Conservation (phyloP, 1,140 invertebrate species). For the Nephotettix cincticeps region DNA sequence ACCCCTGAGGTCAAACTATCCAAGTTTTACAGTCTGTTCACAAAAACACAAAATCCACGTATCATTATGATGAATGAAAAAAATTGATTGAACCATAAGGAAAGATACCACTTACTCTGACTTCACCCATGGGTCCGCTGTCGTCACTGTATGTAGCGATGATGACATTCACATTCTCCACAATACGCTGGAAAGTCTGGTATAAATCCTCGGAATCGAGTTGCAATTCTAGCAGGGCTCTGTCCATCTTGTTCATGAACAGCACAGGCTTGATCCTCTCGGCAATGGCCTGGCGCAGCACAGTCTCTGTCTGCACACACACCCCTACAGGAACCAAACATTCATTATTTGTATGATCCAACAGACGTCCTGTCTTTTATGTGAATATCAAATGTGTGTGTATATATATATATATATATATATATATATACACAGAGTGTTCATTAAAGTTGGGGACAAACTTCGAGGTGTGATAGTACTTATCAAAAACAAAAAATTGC, state of each 20-base stretch:
- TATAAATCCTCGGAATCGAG: slow-evolving; percentile 95
- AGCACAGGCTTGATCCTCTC: slow-evolving; percentile 98
- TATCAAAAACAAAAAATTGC: too few species aligned
- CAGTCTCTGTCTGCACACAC: slow-evolving; percentile 99
- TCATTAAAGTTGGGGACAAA: too few species aligned
- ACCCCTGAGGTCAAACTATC: too few species aligned
- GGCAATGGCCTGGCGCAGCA: slow-evolving; percentile 97
- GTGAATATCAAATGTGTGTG: too few species aligned
- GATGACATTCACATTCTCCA: slow-evolving; percentile 99
- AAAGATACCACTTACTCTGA: slow-evolving; percentile 66
- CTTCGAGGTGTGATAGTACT: too few species aligned
- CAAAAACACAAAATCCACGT: too few species aligned
- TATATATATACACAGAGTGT: too few species aligned
- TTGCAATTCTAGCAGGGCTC: slow-evolving; percentile 93
- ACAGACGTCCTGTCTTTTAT: neutral
- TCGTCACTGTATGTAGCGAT: slow-evolving; percentile 99
- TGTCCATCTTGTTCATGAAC: slow-evolving; percentile 99
- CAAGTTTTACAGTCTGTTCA: too few species aligned
- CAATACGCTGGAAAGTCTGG: slow-evolving; percentile 99
- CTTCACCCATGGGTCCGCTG: slow-evolving; percentile 97
- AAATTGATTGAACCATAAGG: neutral
- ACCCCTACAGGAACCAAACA: slow-evolving; percentile 67
- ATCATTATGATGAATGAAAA: too few species aligned
- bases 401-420: too few species aligned
- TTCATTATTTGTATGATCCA: neutral